A percentile compares a stretch with the other conserved stretches of the same genome.
Evolutionary conservation across 1,140 invertebrate genomes (phyloP).

Genomic region (Macrotrachela quadricornifera): DNA sequence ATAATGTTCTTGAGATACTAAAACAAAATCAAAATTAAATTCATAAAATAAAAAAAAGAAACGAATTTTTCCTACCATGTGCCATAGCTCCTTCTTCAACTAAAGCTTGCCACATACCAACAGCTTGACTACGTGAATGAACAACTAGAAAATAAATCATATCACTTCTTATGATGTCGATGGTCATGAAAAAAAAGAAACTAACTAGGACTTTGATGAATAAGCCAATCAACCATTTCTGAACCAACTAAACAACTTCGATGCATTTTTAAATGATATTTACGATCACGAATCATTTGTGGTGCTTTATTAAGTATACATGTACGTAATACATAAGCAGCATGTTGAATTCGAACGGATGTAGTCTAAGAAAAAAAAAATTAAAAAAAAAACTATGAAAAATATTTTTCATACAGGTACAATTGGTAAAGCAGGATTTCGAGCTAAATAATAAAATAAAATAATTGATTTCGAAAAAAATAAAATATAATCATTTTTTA

Average conservation of each 20-base stretch:
- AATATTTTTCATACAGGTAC: not conserved
- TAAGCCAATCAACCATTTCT: conserved; percentile 57
- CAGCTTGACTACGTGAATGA: conserved; percentile 45
- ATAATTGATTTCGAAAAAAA: no score
- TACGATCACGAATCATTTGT: conserved; percentile 41
- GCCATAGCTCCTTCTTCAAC: conserved; percentile 55
- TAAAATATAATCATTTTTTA: no score
- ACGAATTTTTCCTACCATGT: conserved; percentile 38
- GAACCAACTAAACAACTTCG: conserved; percentile 36
- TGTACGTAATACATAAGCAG: conserved; percentile 46
- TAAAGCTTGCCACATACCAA: conserved; percentile 61
- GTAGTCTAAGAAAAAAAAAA: conserved; percentile 25
- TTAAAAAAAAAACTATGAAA: not conserved
- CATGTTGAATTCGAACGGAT: conserved; percentile 40
- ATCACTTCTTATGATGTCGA: no score
- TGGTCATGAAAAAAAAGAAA: no score
- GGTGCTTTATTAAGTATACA: conserved; percentile 42
- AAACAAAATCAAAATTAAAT: conserved; percentile 12
- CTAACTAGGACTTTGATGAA: conserved; percentile 22
- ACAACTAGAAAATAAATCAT: conserved; percentile 20
- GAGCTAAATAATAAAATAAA: no score
- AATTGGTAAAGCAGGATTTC: conserved; percentile 7
- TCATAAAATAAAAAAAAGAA: conserved; percentile 11
- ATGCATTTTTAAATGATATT: conserved; percentile 33
- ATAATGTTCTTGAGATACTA: conserved; percentile 52